Evolutionary conservation across 2,888 invertebrate genomes (phyloP), one percentile per base, ranked within the genome.

Genomic region (Phortica okadai): DNA sequence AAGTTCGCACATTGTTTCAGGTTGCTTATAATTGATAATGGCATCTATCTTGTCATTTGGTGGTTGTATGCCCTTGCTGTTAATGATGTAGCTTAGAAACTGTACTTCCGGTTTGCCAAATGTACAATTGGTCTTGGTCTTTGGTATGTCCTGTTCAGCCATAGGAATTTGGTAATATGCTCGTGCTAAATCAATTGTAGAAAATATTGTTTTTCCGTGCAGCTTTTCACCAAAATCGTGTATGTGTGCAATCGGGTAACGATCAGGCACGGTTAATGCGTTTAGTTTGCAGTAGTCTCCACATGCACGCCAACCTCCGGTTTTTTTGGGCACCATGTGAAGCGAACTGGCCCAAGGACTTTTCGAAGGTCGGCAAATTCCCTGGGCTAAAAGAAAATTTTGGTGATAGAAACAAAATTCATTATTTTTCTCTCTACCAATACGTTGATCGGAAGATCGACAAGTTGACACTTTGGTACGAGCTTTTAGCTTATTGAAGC

Each of bases 71-170:
- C 59, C 62, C 16, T 73, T 59, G 6, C 16, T 42, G 16, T 58
- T 44, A 50, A 73, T 73, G 6, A 42, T 59, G n/a, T 73, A 42
- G n/a, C 21, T 59, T 7, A 73, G 2, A 11, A 73, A 73, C n/a
- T 1, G 56, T 73, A 62, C 14, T 56, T 73, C n/a, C 6, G 44
- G 5, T 42, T 44, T 16, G 10, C 59, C 73, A 21, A 73, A 44
- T 62, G 33, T 41, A 11, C 59, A 45, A 7, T 45, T 45, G n/a
- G n/a, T n/a, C n/a, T n/a, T n/a, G n/a, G n/a, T n/a, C n/a, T n/a
- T n/a, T n/a, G 33, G 33, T 21, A 54, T 33, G 42, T 73, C 59
- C 16, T n/a, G 6, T 4, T 11, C 4, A 7, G 5, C 73, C 16
- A 73, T 59, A 7, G 59, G 59, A n/a, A 73, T 62, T 41, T 58